A percentile compares a stretch with the other conserved stretches of the same genome.
These are phyloP conservation scores for Eupithecia subumbrata DNA, from an alignment of 2,888 invertebrate genomes.

Conservation along the genomic window DNA sequence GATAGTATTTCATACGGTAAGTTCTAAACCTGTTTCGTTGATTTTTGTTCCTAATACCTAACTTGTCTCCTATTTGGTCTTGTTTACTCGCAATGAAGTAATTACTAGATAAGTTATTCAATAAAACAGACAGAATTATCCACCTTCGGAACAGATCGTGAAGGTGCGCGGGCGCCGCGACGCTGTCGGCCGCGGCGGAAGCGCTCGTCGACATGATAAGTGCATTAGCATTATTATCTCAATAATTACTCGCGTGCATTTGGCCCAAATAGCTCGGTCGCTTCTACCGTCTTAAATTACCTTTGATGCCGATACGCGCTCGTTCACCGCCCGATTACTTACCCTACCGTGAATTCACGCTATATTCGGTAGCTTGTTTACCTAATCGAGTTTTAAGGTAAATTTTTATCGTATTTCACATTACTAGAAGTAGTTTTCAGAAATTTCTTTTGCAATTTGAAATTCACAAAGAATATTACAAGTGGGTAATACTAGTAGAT, in stretches of 20 bases:
- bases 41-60: conserved; percentile 13
- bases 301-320: conserved; percentile 64
- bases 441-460: background rate
- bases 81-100: conserved; percentile 6
- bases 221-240: conserved; percentile 84
- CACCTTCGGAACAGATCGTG: conserved; percentile 57
- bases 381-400: conserved; percentile 25
- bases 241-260: conserved; percentile 83
- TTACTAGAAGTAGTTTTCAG: background rate
- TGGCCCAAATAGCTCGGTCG: conserved; percentile 78
- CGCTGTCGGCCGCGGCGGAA: conserved; percentile 64
- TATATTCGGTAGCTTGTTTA: conserved; percentile 33
- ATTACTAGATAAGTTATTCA: conserved; percentile 14
- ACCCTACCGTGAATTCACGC: conserved; percentile 47
- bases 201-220: conserved; percentile 81
- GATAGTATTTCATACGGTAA: conserved; percentile 30
- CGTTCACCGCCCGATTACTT: conserved; percentile 60
- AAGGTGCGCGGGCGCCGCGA: conserved; percentile 54
- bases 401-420: conserved; percentile 17
- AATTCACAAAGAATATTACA: background rate
- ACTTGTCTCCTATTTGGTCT: conserved; percentile 11
- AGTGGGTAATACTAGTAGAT: too few relatives aligned
- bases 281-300: conserved; percentile 77
- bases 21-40: conserved; percentile 21
- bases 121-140: conserved; percentile 30